Evolutionary conservation across 1,140 invertebrate species (phyloP).

Genomic region (Homarus americanus): DNA sequence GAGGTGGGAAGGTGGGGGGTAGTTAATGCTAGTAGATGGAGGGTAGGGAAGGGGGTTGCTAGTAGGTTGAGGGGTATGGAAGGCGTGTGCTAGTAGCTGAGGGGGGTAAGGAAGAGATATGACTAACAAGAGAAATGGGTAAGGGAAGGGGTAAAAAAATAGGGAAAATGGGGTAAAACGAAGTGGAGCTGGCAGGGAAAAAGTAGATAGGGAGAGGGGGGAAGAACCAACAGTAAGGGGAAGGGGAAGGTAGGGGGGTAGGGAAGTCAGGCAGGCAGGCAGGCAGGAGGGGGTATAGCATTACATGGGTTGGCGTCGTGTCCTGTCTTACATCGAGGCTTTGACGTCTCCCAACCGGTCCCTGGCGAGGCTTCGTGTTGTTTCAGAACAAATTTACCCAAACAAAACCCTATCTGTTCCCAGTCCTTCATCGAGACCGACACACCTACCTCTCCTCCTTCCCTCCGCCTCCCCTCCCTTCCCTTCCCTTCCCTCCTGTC

Average conservation of each 20-base stretch:
- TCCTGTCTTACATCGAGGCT: conserved; percentile 42
- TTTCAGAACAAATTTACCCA: conserved; percentile 61
- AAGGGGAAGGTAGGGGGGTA: background rate
- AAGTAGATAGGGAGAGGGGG: background rate
- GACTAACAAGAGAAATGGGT: background rate
- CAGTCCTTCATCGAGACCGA: conserved; percentile 29
- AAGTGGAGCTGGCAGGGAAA: background rate
- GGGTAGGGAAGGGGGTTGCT: background rate
- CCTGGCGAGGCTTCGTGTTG: conserved; percentile 25
- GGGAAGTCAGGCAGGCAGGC: background rate
- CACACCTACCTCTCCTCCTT: background rate
- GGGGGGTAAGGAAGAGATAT: background rate
- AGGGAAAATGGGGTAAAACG: background rate
- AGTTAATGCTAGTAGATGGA: background rate
- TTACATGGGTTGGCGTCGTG: conserved; percentile 24
- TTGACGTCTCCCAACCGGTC: conserved; percentile 44
- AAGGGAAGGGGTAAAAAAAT: background rate
- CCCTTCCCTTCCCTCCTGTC: background rate
- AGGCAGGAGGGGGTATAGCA: conserved; percentile 17
- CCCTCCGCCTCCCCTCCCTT: background rate
- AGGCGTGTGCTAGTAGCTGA: background rate
- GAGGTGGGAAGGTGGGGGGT: background rate
- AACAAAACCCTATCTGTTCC: conserved; percentile 62
- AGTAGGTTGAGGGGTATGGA: background rate
- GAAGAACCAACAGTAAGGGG: background rate